These are phyloP conservation scores for Microcebus ravelobensis DNA, from an alignment of 2,113 vertebrate species.

Conservation along the genomic window DNA sequence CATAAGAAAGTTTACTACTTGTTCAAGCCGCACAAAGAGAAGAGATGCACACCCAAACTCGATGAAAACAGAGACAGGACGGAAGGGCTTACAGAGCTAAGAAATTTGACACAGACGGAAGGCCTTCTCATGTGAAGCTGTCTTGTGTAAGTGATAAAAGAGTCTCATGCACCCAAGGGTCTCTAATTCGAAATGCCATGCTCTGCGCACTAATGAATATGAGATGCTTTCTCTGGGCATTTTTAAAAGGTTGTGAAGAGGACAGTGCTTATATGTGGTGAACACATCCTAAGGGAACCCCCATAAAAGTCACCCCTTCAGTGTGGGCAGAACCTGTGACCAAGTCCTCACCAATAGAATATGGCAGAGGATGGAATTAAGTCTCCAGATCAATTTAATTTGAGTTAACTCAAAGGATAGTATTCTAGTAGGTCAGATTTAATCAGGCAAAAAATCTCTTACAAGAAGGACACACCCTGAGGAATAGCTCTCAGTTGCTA, in stretches of 20 bases:
- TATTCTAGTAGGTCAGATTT: not conserved
- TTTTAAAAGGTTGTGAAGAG: not conserved
- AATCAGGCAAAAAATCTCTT: not conserved
- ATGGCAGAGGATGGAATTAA: not conserved
- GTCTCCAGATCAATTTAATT: not conserved
- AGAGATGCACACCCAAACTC: not conserved
- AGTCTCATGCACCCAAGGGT: not conserved
- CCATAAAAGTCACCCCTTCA: not conserved
- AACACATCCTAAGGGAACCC: not conserved
- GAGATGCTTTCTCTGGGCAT: not conserved
- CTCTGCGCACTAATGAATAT: not conserved
- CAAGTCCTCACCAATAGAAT: too few relatives aligned
- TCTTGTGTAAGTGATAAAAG: not conserved
- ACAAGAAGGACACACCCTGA: not conserved
- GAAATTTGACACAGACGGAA: not conserved
- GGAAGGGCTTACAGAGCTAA: not conserved
- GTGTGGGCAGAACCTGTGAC: not conserved
- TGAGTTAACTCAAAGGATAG: not conserved
- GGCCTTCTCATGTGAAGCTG: not conserved
- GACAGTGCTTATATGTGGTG: not conserved
- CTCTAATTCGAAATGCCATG: not conserved
- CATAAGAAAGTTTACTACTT: not conserved
- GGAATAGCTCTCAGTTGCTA: not conserved
- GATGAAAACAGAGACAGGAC: too few relatives aligned
- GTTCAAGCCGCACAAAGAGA: not conserved